Conservation (phyloP, 2,797 vertebrate species). For the Gobio occitaniae region DNA sequence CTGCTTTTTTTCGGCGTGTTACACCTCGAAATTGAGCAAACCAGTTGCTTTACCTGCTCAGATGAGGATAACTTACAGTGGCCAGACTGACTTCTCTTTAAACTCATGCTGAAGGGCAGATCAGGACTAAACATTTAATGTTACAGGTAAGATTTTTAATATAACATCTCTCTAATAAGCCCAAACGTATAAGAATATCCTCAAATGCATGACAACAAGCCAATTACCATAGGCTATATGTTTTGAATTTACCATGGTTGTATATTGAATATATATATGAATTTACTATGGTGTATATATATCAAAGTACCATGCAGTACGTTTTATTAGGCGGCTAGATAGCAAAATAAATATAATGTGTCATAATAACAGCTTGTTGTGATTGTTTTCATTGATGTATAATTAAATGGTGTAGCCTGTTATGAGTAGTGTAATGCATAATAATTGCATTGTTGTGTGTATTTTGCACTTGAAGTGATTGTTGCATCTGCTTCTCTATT, state of each 20-base stretch:
- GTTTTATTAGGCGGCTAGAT: not conserved
- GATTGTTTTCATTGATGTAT: not conserved
- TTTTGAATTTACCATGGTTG: not conserved
- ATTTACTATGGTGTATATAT: not conserved
- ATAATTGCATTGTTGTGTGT: not conserved
- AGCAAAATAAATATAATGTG: not conserved
- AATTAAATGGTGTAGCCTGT: not conserved
- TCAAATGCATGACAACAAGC: not conserved
- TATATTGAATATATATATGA: too few species aligned
- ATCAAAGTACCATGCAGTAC: not conserved
- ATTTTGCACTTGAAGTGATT: not conserved
- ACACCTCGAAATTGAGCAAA: not conserved
- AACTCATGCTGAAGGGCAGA: conserved; percentile 10
- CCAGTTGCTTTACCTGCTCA: conserved; percentile 31
- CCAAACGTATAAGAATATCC: not conserved
- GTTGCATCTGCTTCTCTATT: not conserved
- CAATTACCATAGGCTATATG: not conserved
- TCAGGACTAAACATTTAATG: conserved; percentile 13
- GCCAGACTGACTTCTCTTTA: conserved; percentile 28
- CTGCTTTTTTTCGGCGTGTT: not conserved
- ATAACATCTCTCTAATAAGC: not conserved
- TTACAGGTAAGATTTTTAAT: conserved; percentile 13
- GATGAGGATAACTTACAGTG: conserved; percentile 16
- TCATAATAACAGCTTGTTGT: conserved; percentile 20
- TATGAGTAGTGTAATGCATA: not conserved